Base-by-base conservation (phyloP, 2,797 vertebrate species). In the Synaphobranchus kaupii region DNA sequence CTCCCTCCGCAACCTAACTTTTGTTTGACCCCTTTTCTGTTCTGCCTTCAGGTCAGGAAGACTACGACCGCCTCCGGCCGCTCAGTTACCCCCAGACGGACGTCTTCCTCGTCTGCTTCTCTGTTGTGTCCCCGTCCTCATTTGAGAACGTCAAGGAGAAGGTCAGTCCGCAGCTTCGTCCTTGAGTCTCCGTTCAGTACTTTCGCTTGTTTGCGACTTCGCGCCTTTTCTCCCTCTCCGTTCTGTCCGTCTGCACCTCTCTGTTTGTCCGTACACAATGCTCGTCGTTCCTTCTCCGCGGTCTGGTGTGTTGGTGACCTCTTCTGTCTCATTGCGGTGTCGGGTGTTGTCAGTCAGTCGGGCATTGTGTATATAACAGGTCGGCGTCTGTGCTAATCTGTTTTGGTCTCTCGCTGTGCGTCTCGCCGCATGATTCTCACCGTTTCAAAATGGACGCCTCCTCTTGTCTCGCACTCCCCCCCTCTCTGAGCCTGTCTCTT, bases 101-200 rank as follows among this genome's bases (percentile, higher is more conserved):
- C 88, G 97, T 99, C 89, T 98, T 99, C 95, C 97, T 99, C 84
- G 98, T 99, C 90, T 99, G 98, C 91, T 99, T 98, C 95, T 99
- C 98, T 13, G 97, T 98, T 54, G 97, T 98, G 1, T 99, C 98
- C 10, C 98, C 98, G 50, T 98, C 98, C 87, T 99, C 98, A 60
- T 99, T 98, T 90, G 97, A 99, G 96, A 99, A 98, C 91, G 98
- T 98, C 95, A 97, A 96, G 94, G 98, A 98, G 95, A 99, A 99
- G 98, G 97, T 96, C 78, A n/a, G 88, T 85, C 78, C 78, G 76
- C 5, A n/a, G 20, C 63, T 34, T 52, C 7, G 20, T 44, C 58
- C 34, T 31, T 10, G n/a, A 22, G 20, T 20, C 71, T 25, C 73
- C 31, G 15, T 44, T 47, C 71, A 7, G 20, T 47, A 34, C 20